A percentile compares a stretch with the other conserved stretches of the same genome.
phyloP scores from a whole-genome alignment of 1,140 invertebrate genomes.

The Lepidurus packardi region DNA sequence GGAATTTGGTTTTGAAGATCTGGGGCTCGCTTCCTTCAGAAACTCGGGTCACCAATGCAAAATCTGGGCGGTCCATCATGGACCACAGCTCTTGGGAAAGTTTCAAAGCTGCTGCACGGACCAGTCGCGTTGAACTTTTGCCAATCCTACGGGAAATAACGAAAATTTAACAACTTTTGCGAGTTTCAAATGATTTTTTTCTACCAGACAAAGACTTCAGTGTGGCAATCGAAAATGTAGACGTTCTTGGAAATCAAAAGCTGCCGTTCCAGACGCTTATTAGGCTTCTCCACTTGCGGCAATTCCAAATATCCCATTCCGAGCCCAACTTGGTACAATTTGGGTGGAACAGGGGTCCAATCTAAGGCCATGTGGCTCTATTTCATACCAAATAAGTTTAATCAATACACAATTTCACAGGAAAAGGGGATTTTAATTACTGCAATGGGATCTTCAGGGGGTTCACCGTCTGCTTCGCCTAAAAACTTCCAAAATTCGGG shows the following conservation, averaged over 20 bases:
- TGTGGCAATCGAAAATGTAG: constrained; percentile 92
- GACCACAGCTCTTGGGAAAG: constrained; percentile 89
- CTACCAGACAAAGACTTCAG: constrained; percentile 94
- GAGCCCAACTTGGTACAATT: constrained; percentile 87
- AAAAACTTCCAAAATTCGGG: constrained; percentile 76
- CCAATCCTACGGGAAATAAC: constrained; percentile 67
- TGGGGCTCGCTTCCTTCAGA: constrained; percentile 63
- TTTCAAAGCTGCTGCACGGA: constrained; percentile 92
- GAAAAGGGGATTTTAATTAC: constrained; percentile 26
- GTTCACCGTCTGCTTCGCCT: constrained; percentile 47
- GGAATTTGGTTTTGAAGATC: constrained; percentile 96
- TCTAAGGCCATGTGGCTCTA: constrained; percentile 76
- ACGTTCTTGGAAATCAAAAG: constrained; percentile 88
- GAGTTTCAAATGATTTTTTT: constrained; percentile 41
- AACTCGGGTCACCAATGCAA: constrained; percentile 81
- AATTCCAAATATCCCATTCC: constrained; percentile 98
- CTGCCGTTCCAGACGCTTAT: constrained; percentile 64
- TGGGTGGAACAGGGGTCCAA: constrained; percentile 67
- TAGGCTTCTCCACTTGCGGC: constrained; percentile 84
- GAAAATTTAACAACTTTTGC: constrained; percentile 35
- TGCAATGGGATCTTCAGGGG: constrained; percentile 39
- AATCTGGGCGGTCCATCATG: constrained; percentile 82
- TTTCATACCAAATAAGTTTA: constrained; percentile 27
- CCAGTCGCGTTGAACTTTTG: constrained; percentile 91
- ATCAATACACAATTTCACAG: constrained; percentile 31